Evolutionary conservation across 1,140 invertebrate species (phyloP).

Genomic region (Platorchestia sp.): DNA sequence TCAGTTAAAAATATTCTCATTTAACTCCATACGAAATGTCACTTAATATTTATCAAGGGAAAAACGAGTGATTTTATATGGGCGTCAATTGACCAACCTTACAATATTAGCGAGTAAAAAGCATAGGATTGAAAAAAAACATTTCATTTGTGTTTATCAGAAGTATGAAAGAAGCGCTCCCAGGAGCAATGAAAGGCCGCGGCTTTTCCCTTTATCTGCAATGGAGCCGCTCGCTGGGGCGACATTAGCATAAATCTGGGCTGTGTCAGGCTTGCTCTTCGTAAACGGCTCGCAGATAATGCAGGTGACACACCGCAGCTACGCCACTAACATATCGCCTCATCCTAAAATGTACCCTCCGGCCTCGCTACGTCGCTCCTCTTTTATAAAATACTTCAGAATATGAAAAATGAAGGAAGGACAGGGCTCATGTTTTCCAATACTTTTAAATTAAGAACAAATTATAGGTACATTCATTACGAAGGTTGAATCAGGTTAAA

Average conservation of each 20-base stretch:
- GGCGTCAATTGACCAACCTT: not conserved
- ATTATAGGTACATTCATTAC: not conserved
- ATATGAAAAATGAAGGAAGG: not conserved
- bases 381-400: not conserved
- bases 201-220: constrained; percentile 33
- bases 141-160: not conserved
- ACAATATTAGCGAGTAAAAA: not conserved
- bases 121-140: not conserved
- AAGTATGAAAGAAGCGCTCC: not conserved
- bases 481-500: no score
- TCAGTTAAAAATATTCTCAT: not conserved
- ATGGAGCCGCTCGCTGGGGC: not conserved
- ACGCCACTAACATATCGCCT: constrained; percentile 20
- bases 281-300: constrained; percentile 49
- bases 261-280: constrained; percentile 40
- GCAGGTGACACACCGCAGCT: not conserved
- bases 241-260: constrained; percentile 53
- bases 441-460: not conserved
- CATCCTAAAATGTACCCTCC: not conserved
- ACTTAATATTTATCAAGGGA: not conserved
- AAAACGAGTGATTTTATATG: not conserved
- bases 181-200: not conserved
- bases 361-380: not conserved
- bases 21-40: not conserved
- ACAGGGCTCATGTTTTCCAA: not conserved